Evolutionary conservation across 2,113 vertebrate species (phyloP), one percentile per base, ranked within the genome.

Genomic region (Tyrannus savana): DNA sequence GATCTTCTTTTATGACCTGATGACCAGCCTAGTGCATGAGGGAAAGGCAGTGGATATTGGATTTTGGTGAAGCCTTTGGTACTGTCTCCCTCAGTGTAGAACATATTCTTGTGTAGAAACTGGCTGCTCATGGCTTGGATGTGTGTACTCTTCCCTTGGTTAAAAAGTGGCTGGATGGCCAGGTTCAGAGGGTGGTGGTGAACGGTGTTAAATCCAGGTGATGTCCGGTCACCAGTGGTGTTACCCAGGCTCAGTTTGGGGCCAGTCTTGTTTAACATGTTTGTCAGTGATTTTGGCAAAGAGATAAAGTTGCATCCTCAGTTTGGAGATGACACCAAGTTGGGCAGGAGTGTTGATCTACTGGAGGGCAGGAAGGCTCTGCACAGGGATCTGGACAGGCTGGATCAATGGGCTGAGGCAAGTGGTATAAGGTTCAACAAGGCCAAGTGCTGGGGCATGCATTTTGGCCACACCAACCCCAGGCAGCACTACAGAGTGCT

Each of bases 371-470:
- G 84, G 74, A 15, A 46, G 42, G 33, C 22, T 47, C 64, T 67
- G 66, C n/a, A 35, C 14, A 9, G 58, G 21, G 25, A 5, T 64
- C 58, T 80, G 85, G 25, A 35, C 50, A 41, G 85, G 58, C 47
- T 62, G 74, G 8, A 46, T 62, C 23, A 13, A 3, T 62, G 74
- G 74, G 28, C 47, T 13, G 28, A 60, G 55, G n/a, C 41, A 47
- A n/a, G 0, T 63, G 39, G 10, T 25, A 4, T 17, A 41, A 63
- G 24, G 24, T 21, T 47, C 15, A 12, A 4, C 7, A 12, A 42
- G 66, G 30, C 21, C 4, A 22, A 2, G 1, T 31, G 41, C 10
- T 1, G 0, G 2, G 5, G 47, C 41, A 19, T 55, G n/a, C 10
- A 25, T 56, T 6, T 41, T 0, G 15, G 7, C 72, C 58, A 42